These are phyloP conservation scores for western clawed frog (Xenopus tropicalis) DNA, from an alignment of 2,113 vertebrate species.

Conservation along the genomic window DNA sequence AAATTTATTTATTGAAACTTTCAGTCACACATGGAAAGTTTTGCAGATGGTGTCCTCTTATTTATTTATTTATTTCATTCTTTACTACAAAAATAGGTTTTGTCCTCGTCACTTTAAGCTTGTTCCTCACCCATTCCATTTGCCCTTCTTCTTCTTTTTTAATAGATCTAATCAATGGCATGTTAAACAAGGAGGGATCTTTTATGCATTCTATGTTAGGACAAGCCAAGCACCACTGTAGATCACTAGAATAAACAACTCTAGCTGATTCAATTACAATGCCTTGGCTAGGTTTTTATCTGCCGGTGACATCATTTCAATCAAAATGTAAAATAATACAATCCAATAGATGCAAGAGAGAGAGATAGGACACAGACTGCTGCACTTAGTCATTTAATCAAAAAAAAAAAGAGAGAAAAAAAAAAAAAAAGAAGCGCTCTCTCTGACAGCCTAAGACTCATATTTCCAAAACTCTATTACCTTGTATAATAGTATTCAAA, in stretches of 20 bases:
- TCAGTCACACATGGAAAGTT: constrained; percentile 86
- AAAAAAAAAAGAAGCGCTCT: constrained; percentile 61
- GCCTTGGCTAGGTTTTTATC: constrained; percentile 86
- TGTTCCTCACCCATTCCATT: constrained; percentile 49
- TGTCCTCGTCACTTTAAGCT: constrained; percentile 25
- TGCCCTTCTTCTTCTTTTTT: constrained; percentile 54
- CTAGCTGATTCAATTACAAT: constrained; percentile 93
- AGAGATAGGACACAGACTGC: constrained; percentile 92
- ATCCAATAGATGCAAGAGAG: constrained; percentile 85
- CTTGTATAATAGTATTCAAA: constrained; percentile 83
- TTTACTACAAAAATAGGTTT: constrained; percentile 44
- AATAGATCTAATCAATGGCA: constrained; percentile 87
- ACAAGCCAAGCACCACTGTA: constrained; percentile 83
- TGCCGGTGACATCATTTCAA: constrained; percentile 96
- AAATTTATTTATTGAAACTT: constrained; percentile 83
- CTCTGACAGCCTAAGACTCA: constrained; percentile 81
- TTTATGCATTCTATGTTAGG: constrained; percentile 88
- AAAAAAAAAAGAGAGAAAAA: constrained; percentile 58
- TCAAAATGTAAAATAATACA: constrained; percentile 99
- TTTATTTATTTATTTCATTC: constrained; percentile 45
- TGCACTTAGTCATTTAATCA: constrained; percentile 88
- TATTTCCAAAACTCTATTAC: constrained; percentile 87
- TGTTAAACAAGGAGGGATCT: constrained; percentile 93
- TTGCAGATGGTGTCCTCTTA: constrained; percentile 75
- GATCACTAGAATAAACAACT: constrained; percentile 94